Evolutionary conservation across 2,888 invertebrate species (phyloP).

Genomic region (Drosophila mulleri): DNA sequence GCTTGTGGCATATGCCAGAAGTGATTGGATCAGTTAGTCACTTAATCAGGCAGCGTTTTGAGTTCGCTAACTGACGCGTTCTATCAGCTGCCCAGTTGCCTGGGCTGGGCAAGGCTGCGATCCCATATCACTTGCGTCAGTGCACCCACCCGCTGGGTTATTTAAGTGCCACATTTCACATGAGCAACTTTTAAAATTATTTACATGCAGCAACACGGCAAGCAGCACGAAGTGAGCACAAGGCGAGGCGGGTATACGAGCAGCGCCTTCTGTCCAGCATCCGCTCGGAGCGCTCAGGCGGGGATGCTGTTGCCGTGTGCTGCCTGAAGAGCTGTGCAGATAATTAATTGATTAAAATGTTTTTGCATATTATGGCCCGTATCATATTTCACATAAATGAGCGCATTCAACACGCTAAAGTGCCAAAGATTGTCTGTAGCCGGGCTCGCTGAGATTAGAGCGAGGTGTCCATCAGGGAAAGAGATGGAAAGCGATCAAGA

Average conservation of each 20-base stretch:
- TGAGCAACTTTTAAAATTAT: constrained; percentile 77
- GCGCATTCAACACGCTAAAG: constrained; percentile 82
- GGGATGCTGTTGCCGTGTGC: constrained; percentile 29
- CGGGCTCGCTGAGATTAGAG: constrained; percentile 51
- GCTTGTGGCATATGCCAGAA: constrained; percentile 13
- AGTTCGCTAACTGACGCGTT: constrained; percentile 22
- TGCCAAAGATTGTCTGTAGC: constrained; percentile 71
- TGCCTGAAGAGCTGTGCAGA: constrained; percentile 60
- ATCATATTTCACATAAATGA: constrained; percentile 83
- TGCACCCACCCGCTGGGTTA: constrained; percentile 71
- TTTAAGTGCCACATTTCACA: constrained; percentile 79
- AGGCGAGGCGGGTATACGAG: constrained; percentile 6
- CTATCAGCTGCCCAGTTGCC: constrained; percentile 24
- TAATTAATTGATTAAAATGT: constrained; percentile 84
- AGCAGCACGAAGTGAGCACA: constrained; percentile 16
- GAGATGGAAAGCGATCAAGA: constrained; percentile 5
- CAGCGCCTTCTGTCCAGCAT: constrained; percentile 36
- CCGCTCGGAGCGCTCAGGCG: constrained; percentile 16
- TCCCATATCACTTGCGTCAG: constrained; percentile 33
- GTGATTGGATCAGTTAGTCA: constrained; percentile 34
- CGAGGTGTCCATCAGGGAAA: constrained; percentile 35
- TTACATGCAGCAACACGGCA: constrained; percentile 63
- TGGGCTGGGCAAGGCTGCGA: constrained; percentile 24
- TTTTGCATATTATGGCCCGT: constrained; percentile 79
- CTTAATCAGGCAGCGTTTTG: constrained; percentile 16